phyloP scores from a whole-genome alignment of 1,140 invertebrate species.

The Rhynchophorus ferrugineus region DNA sequence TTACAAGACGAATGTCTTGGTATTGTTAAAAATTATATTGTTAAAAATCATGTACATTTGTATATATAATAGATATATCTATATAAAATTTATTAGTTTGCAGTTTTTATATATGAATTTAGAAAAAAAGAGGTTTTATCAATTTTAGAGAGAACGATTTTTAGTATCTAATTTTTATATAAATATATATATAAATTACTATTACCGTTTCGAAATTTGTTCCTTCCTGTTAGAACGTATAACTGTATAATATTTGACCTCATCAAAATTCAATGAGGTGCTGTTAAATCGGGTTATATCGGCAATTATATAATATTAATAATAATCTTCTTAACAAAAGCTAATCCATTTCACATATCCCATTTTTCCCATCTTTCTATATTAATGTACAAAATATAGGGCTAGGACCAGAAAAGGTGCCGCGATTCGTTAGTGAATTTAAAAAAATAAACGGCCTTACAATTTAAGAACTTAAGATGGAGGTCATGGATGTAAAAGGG shows the following conservation, averaged over 20 bases:
- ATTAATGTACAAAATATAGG: conserved; percentile 16
- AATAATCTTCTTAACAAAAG: not conserved
- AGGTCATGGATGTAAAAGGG: not conserved
- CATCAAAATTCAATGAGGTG: not conserved
- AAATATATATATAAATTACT: not conserved
- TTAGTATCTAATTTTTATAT: not conserved
- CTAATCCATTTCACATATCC: conserved; percentile 15
- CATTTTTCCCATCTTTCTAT: conserved; percentile 15
- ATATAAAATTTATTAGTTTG: not conserved
- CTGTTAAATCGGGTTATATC: not conserved
- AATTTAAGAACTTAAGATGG: not conserved
- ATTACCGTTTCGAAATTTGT: not conserved
- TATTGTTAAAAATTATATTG: not conserved
- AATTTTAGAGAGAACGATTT: not conserved
- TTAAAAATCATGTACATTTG: not conserved
- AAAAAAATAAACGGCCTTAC: not conserved
- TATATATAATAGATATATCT: not conserved
- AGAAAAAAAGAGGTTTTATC: not conserved
- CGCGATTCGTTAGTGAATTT: conserved; percentile 1
- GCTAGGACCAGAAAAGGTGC: conserved; percentile 2
- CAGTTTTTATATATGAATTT: not conserved
- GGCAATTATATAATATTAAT: conserved; percentile 1
- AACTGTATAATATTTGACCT: not conserved
- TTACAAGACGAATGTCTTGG: not conserved
- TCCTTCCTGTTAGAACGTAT: not conserved